These are phyloP conservation scores for Heliconius erato DNA, from an alignment of 2,888 invertebrate genomes.

Conservation along the genomic window DNA sequence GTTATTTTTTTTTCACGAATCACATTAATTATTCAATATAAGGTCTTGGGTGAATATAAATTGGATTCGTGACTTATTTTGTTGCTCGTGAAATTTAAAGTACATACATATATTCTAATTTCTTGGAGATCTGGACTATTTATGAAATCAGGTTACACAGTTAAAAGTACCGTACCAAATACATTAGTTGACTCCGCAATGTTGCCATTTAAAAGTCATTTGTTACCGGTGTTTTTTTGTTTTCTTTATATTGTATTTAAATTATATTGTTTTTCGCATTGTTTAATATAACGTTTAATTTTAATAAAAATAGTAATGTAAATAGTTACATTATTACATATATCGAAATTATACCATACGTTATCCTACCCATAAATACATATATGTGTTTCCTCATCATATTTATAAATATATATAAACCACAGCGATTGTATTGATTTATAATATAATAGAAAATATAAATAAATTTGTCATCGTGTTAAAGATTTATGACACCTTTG, in stretches of 20 bases:
- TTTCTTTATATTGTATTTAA: background rate
- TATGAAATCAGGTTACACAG: slow-evolving; percentile 35
- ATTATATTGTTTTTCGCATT: background rate
- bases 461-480: background rate
- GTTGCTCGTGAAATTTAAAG: slow-evolving; percentile 2
- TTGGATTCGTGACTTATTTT: slow-evolving; percentile 2
- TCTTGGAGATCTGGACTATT: slow-evolving; percentile 23
- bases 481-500: background rate
- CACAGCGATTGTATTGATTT: background rate
- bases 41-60: slow-evolving; percentile 3
- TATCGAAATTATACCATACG: no score
- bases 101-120: slow-evolving; percentile 26
- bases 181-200: slow-evolving; percentile 19
- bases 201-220: slow-evolving; percentile 21
- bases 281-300: background rate
- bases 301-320: no score
- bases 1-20: background rate
- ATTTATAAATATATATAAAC: background rate
- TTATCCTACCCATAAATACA: no score
- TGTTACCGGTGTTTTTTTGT: background rate
- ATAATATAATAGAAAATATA: background rate
- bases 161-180: slow-evolving; percentile 25
- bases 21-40: background rate
- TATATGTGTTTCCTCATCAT: background rate
- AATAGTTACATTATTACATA: no score